phyloP scores from a whole-genome alignment of 1,140 invertebrate species.

The Trypoxylus dichotomus region DNA sequence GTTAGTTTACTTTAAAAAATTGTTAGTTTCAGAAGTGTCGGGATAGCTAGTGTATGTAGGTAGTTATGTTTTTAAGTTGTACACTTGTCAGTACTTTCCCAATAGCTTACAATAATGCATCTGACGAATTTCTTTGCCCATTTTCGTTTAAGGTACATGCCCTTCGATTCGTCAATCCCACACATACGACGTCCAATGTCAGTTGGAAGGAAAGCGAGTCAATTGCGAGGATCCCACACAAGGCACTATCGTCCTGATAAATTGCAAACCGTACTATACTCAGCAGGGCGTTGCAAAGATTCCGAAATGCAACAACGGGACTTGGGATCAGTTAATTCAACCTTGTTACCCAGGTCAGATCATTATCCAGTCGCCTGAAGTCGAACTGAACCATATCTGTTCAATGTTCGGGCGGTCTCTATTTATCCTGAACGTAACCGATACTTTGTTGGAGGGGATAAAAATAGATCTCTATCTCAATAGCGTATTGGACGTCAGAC shows the following conservation, averaged over 20 bases:
- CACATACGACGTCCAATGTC: neutral
- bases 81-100: too few species aligned
- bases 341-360: constrained; percentile 34
- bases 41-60: too few species aligned
- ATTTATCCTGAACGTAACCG: neutral
- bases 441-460: neutral
- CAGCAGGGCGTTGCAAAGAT: neutral
- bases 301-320: constrained; percentile 27
- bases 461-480: neutral
- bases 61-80: too few species aligned
- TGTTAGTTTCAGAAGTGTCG: too few species aligned
- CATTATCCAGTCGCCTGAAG: neutral
- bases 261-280: neutral
- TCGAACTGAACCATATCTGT: neutral
- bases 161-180: neutral
- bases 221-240: neutral
- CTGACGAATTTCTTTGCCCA: neutral
- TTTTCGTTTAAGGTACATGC: neutral
- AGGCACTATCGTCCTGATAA: neutral
- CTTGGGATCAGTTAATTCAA: constrained; percentile 31
- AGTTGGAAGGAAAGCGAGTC: neutral
- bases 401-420: neutral
- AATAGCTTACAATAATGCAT: too few species aligned
- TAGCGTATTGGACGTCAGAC: neutral
- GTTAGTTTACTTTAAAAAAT: too few species aligned